Base-by-base conservation (phyloP, 2,888 invertebrate genomes). In the Labia minor region DNA sequence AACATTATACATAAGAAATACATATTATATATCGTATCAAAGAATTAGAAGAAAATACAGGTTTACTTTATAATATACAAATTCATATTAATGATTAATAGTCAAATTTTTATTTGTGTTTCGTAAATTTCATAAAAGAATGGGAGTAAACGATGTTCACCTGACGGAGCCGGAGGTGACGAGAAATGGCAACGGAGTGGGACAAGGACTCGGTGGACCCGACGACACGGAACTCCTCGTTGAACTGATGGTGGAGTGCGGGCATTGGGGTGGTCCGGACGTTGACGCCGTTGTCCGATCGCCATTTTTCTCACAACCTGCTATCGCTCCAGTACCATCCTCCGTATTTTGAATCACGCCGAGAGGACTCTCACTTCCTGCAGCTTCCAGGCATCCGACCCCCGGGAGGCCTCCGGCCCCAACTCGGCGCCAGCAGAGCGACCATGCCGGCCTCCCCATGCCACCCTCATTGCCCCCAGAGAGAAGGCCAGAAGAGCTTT, bases 101-200 rank as follows among this genome's bases (percentile, higher is more conserved):
- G n/a, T n/a, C n/a, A n/a, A n/a, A n/a, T n/a, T n/a, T n/a, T n/a
- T n/a, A n/a, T n/a, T n/a, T n/a, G n/a, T n/a, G n/a, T n/a, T n/a
- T n/a, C n/a, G n/a, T n/a, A n/a, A n/a, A n/a, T n/a, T n/a, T n/a
- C n/a, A n/a, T n/a, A n/a, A n/a, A n/a, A n/a, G n/a, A n/a, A n/a
- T n/a, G n/a, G n/a, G n/a, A n/a, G n/a, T n/a, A n/a, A n/a, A n/a
- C n/a, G 26, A 26, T 26, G 26, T 6, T 26, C 26, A 87, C 87
- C 85, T 85, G 73, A 86, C 83, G 67, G 87, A 86, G 73, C 85
- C 86, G 26, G 87, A 86, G 69, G 86, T 86, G 73, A 87, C 87
- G 70, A 88, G 80, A 78, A 88, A 88, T 66, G 88, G 88, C 80
- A 87, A 81, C 10, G 88, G 88, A n/a, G 87, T 86, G 1, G 87